Conservation (phyloP, 1,140 invertebrate genomes). For the Hylyphantes graminicola region DNA sequence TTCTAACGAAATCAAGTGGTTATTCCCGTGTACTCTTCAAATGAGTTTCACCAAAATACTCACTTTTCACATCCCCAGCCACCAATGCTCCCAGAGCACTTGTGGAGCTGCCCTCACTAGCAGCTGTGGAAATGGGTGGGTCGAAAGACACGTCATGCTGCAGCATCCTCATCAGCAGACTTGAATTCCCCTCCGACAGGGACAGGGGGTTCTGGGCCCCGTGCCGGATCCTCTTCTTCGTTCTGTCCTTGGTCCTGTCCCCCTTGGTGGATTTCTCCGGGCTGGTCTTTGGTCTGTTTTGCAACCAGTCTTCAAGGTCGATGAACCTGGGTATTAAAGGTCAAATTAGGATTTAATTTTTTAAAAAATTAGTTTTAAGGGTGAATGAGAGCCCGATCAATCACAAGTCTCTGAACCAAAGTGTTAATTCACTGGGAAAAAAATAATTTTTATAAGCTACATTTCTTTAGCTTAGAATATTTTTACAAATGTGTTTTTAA, state of each 20-base stretch:
- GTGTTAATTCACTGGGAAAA: too few species aligned
- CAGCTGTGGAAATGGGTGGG: neutral
- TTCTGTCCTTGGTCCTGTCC: neutral
- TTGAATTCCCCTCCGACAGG: slow-evolving; percentile 14
- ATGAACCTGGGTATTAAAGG: neutral
- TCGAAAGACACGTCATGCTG: slow-evolving; percentile 18
- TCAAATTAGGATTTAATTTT: too few species aligned
- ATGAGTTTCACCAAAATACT: neutral
- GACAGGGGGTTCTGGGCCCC: slow-evolving; percentile 27
- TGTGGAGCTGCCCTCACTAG: neutral
- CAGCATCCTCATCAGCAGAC: slow-evolving; percentile 20
- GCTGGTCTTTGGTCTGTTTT: slow-evolving; percentile 54
- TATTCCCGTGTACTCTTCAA: too few species aligned
- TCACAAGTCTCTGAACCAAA: too few species aligned
- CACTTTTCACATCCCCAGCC: slow-evolving; percentile 1
- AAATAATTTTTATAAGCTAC: too few species aligned
- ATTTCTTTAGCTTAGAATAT: too few species aligned
- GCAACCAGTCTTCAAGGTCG: slow-evolving; percentile 41
- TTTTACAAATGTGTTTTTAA: too few species aligned
- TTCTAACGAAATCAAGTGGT: too few species aligned
- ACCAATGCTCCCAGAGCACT: slow-evolving; percentile 6
- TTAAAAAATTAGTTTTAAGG: too few species aligned
- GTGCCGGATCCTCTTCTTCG: slow-evolving; percentile 10
- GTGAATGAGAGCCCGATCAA: too few species aligned
- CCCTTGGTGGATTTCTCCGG: neutral